Base-by-base conservation (phyloP, 2,888 invertebrate genomes). In the Nebria salina region DNA sequence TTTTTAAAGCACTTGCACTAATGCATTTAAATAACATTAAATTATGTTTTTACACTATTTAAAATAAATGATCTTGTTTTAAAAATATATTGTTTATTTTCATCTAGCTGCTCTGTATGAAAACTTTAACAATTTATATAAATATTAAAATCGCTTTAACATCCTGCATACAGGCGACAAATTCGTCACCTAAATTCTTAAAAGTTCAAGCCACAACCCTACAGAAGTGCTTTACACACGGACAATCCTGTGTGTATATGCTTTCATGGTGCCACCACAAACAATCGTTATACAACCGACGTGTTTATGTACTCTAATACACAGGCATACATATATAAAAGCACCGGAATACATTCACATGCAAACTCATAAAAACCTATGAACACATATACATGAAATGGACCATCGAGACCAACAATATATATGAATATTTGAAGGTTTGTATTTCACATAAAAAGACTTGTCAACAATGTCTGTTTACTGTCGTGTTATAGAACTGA, bases 361-460 rank as follows among this genome's bases (percentile, higher is more conserved):
- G 54, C 54, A 54, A 54, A 54, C 54, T 54, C 54, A 54, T 54
- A 54, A 54, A 54, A 54, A 54, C 54, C 54, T 54, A 54, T 54
- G 54, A 54, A 54, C 54, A 54, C 11, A 34, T 34, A 42, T 13
- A 34, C 66, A 66, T 34, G 75, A 15, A 73, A 73, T 43, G 73
- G 73, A 41, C 76, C 42, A 68, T 70, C 76, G 70, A 13, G 42
- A 54, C 76, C 68, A 54, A 70, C 70, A 76, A 76, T 70, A 70
- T 26, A 54, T 70, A 76, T 76, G 76, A 76, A 76, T 76, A 76
- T 76, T 70, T 70, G 66, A 76, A 68, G 76, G 42, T 43, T 76
- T 43, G 25, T 70, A 65, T 70, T 76, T 76, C 70, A 70, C 76
- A 76, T 76, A 70, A 76, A 76, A 54, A 13, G 54, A 54, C 54